A percentile compares a stretch with the other conserved stretches of the same genome.
These are phyloP conservation scores for Merluccius polli DNA, from an alignment of 2,797 vertebrate species.

Conservation along the genomic window DNA sequence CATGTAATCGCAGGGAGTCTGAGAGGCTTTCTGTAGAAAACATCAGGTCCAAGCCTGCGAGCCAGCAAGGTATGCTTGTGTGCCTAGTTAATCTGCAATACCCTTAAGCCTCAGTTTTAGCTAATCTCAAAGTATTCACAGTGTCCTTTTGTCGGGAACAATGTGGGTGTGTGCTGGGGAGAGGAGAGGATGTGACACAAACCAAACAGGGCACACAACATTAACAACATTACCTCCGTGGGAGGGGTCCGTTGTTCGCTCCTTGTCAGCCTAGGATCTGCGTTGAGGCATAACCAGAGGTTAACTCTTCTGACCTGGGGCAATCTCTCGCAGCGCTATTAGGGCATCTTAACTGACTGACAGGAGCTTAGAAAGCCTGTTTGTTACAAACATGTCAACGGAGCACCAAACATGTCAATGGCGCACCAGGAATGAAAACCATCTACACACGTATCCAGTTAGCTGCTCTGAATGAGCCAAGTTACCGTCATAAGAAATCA, in stretches of 20 bases:
- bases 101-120: slow-evolving; percentile 37
- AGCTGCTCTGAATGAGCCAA: slow-evolving; percentile 41
- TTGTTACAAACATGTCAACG: slow-evolving; percentile 63
- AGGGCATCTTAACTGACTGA: slow-evolving; percentile 57
- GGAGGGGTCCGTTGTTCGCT: slow-evolving; percentile 57
- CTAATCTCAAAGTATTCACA: slow-evolving; percentile 62
- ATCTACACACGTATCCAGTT: slow-evolving; percentile 47
- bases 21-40: neutral
- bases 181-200: slow-evolving; percentile 60
- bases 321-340: slow-evolving; percentile 62
- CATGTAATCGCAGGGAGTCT: neutral
- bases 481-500: slow-evolving; percentile 12
- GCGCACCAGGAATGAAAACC: slow-evolving; percentile 61
- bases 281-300: slow-evolving; percentile 63
- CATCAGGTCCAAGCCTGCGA: slow-evolving; percentile 4
- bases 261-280: slow-evolving; percentile 57
- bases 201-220: slow-evolving; percentile 58
- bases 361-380: slow-evolving; percentile 66
- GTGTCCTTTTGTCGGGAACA: slow-evolving; percentile 55
- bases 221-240: slow-evolving; percentile 62
- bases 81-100: slow-evolving; percentile 34
- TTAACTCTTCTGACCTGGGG: slow-evolving; percentile 72
- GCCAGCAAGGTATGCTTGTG: slow-evolving; percentile 36
- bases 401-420: slow-evolving; percentile 62
- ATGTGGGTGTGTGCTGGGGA: slow-evolving; percentile 55